Base-by-base conservation (phyloP, 2,113 vertebrate genomes). In the Lasiurus borealis region DNA sequence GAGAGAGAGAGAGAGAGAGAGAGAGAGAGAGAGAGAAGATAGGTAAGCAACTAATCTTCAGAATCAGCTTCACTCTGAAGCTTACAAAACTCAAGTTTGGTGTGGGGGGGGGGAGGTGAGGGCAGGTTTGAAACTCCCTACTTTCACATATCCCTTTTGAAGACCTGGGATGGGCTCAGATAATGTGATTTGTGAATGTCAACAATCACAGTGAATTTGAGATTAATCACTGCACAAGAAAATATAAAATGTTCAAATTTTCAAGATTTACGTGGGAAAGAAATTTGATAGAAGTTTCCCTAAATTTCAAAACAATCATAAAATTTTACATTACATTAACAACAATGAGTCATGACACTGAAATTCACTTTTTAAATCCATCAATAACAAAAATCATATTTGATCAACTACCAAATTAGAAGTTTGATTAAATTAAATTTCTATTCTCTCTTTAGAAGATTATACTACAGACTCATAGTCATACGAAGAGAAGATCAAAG, bases 251-350 rank as follows among this genome's bases (percentile, higher is more conserved):
- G 13, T 50, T 75, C 50, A 88, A 94, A 93, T 82, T 46, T 15
- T 18, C 36, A 85, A 87, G 27, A 34, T 84, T 85, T 89, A 66
- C 36, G 12, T 85, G n/a, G 29, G 18, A 64, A 77, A 69, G 34
- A 59, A 57, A 25, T 2, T 86, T 57, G 57, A 73, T 85, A 88
- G 29, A 69, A 12, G 5, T 34, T 91, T 93, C 12, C 44, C 34
- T 36, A 90, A 88, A 89, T 90, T 93, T 89, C 72, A 59, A 12
- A 95, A 78, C 19, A 83, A 89, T 95, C 16, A 23, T 90, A 94
- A 78, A 77, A 62, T 86, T 57, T 95, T 94, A 78, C 10, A 84
- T 71, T 46, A 40, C 0, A 77, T 83, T 91, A 83, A 10, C 21
- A 93, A 95, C 72, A 91, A 85, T 95, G n/a, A 93, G 12, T 36